Evolutionary conservation across 1,140 invertebrate genomes (phyloP), one percentile per base, ranked within the genome.

Genomic region (Nasonia vitripennis): DNA sequence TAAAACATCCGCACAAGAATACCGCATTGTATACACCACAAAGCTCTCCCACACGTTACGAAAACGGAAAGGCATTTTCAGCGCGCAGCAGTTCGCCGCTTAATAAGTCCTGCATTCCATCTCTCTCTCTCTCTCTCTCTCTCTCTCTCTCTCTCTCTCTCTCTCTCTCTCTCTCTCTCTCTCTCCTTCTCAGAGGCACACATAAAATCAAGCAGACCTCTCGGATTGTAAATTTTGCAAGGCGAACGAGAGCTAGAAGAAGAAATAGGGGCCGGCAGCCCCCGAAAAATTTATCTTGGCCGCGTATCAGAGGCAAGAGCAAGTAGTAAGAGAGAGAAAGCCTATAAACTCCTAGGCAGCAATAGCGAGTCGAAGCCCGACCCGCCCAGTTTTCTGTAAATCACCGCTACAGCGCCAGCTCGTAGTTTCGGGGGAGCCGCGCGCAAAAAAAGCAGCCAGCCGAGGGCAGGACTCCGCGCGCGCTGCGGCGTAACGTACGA

Each of bases 301-400:
- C 10, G 51, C 83, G 55, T 84, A 84, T 84, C 62, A 83, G 71
- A 78, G n/a, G 55, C 55, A 48, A 83, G 27, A 27, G 73, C 71
- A 2, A 75, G 11, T 14, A 6, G 45, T 23, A 45, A 51, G 62
- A 78, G 20, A 77, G 37, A 68, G 75, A 67, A 37, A 34, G 23
- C 31, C 41, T 79, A 79, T 78, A 84, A 84, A 73, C 20, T 74
- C 14, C n/a, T 74, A 45, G 55, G 83, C 23, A 75, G 78, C 83
- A 74, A 75, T 74, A 75, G 78, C 70, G 67, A 85, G 84, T 75
- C 78, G 55, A 77, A 51, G 20, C 73, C n/a, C 37, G 71, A 20
- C n/a, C 78, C 78, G 85, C 80, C 74, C 74, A 86, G 55, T 70
- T 82, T 82, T 82, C 85, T 68, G 79, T 82, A 86, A 86, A 86